Evolutionary conservation across 1,140 invertebrate species (phyloP), one percentile per base, ranked within the genome.

Genomic region (Cecropterus lyciades): DNA sequence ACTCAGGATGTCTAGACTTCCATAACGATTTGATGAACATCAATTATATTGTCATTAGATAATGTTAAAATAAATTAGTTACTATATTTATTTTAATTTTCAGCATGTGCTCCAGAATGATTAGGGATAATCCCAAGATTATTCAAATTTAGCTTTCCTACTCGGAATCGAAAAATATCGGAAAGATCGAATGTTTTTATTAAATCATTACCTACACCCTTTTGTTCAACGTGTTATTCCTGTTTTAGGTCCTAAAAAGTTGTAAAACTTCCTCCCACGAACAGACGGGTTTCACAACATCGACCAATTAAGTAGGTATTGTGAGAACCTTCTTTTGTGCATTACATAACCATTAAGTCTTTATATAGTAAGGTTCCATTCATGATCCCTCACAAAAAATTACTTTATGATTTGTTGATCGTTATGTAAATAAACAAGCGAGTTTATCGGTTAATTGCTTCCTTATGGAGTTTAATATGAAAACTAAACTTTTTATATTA

Each of bases 251-350:
- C 14, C 10, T 33, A 59, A 55, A 70, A 70, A 65, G 27, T 59
- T 57, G 20, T 64, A 59, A 27, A 73, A 43, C 43, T 70, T 42
- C 48, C 51, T 72, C 73, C 64, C 56, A 73, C 69, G 70, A 75
- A 70, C 75, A 70, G 69, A 76, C 74, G 69, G 71, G 46, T 69
- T 75, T 75, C 72, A 14, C 69, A 66, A 69, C 57, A 57, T 69
- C 69, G 66, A 73, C 71, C 65, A 82, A 82, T 83, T 80, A 66
- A 56, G 59, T 59, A 67, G 52, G 65, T 62, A 63, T 67, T 71
- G 63, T 79, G 55, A 52, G 73, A 65, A 70, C 16, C 43, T 65
- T 69, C 64, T 69, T 70, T 62, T 53, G 56, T 55, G 57, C 62
- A 72, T 75, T 71, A 67, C 63, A 66, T 69, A 62, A 70, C 59